Percentiles rank a stretch among this genome's conserved stretches.
Conservation (phyloP, 2,888 invertebrate genomes). For the Melanotus villosus region DNA sequence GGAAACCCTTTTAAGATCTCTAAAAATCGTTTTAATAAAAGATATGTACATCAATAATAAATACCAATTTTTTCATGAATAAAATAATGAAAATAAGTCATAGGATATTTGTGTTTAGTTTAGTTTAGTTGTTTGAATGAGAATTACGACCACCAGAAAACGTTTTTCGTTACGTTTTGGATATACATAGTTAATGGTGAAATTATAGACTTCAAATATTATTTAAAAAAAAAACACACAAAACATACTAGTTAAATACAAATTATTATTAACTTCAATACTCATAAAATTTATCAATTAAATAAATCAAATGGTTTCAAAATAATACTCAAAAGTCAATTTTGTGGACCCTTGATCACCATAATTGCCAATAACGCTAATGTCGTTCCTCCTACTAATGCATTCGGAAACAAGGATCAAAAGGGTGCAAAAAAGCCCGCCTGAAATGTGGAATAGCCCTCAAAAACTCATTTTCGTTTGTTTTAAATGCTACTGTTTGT, state of each 20-base stretch:
- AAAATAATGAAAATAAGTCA: too few relatives aligned
- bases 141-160: too few relatives aligned
- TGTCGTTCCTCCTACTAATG: conserved; percentile 16
- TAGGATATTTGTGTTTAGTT: too few relatives aligned
- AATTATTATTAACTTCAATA: too few relatives aligned
- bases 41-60: too few relatives aligned
- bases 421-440: conserved; percentile 46
- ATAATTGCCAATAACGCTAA: conserved; percentile 28
- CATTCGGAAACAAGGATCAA: conserved; percentile 23
- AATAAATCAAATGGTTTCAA: conserved; percentile 5
- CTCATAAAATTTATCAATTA: conserved; percentile 1
- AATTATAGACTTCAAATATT: not conserved
- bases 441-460: conserved; percentile 27
- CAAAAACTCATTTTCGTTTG: conserved; percentile 46
- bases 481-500: conserved; percentile 32
- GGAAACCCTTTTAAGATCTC: too few relatives aligned
- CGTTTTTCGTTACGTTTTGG: too few relatives aligned
- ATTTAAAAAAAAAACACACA: not conserved
- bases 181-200: too few relatives aligned
- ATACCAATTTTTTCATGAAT: too few relatives aligned
- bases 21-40: too few relatives aligned
- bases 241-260: too few relatives aligned
- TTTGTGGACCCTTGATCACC: conserved; percentile 15
- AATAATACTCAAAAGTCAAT: conserved; percentile 16
- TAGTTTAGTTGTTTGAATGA: too few relatives aligned